Evolutionary conservation across 1,140 invertebrate species (phyloP).

Genomic region (Mya arenaria): DNA sequence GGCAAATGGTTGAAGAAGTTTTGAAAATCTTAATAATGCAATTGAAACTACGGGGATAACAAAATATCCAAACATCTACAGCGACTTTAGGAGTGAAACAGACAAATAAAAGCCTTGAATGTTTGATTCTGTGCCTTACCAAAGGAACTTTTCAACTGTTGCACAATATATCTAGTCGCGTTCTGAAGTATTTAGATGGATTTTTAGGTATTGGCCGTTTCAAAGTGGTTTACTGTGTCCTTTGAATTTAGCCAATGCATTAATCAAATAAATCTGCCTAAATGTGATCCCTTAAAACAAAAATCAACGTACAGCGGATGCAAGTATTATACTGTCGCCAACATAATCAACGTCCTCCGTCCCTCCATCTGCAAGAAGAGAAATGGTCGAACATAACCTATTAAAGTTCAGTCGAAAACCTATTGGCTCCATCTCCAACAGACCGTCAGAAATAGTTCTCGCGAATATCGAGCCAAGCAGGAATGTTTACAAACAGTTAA

Average conservation of each 20-base stretch:
- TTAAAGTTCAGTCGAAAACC: no score
- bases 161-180: neutral
- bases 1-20: neutral
- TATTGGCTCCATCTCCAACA: no score
- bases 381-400: no score
- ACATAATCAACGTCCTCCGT: slow-evolving; percentile 14
- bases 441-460: no score
- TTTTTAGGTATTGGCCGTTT: neutral
- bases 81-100: neutral
- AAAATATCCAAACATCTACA: neutral
- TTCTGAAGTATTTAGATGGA: neutral
- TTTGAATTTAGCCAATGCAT: neutral
- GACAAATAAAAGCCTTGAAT: neutral
- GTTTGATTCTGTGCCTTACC: neutral
- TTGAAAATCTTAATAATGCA: neutral
- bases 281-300: neutral
- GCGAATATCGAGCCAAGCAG: neutral
- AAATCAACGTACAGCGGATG: slow-evolving; percentile 13
- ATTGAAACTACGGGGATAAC: neutral
- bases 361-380: neutral
- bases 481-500: neutral
- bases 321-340: slow-evolving; percentile 16
- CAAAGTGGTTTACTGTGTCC: neutral
- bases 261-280: neutral
- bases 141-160: neutral